These are phyloP conservation scores for Neosilurus hyrtlii DNA, from an alignment of 2,797 vertebrate species.

Conservation along the genomic window DNA sequence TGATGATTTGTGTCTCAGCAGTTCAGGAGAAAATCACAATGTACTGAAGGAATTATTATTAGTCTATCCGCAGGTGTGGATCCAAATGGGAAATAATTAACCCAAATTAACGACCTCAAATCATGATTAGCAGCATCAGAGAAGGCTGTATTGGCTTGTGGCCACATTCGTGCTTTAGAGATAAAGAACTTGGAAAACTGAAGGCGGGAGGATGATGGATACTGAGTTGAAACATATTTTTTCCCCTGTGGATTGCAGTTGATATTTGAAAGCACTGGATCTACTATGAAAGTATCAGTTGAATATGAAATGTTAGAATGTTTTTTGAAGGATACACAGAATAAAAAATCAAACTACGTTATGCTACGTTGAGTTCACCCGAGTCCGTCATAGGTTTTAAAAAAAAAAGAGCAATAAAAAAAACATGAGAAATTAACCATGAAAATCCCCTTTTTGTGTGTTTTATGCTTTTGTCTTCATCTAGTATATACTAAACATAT, in stretches of 20 bases:
- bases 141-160: not conserved
- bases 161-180: not conserved
- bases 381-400: too few relatives aligned
- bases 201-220: not conserved
- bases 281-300: not conserved
- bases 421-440: too few relatives aligned
- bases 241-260: not conserved
- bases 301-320: not conserved
- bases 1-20: not conserved
- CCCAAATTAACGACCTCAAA: not conserved
- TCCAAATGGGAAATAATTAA: constrained; percentile 13
- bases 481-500: too few relatives aligned
- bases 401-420: too few relatives aligned
- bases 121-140: not conserved
- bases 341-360: too few relatives aligned
- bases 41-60: not conserved
- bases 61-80: not conserved
- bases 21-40: not conserved
- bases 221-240: not conserved
- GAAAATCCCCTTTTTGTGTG: too few relatives aligned
- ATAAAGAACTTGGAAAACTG: not conserved
- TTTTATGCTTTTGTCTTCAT: too few relatives aligned
- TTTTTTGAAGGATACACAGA: too few relatives aligned
- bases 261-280: not conserved
- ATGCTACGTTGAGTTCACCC: too few relatives aligned